Evolutionary conservation across 2,888 invertebrate species (phyloP).

Genomic region (Achlya flavicornis): DNA sequence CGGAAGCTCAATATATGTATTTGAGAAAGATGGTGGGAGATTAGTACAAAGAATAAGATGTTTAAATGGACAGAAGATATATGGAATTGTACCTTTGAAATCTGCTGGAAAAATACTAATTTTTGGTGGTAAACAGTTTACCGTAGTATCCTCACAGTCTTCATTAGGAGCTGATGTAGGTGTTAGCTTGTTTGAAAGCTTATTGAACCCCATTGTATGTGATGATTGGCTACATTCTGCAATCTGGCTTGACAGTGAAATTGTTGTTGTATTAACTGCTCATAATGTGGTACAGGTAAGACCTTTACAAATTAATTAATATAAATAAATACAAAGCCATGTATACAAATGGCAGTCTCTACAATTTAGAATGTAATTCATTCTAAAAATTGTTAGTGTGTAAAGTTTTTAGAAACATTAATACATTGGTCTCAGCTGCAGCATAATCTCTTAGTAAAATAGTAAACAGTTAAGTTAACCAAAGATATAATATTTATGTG

Average conservation of each 20-base stretch:
- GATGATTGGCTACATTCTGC: slow-evolving; percentile 87
- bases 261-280: slow-evolving; percentile 85
- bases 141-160: slow-evolving; percentile 39
- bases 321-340: too few species aligned
- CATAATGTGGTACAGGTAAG: slow-evolving; percentile 85
- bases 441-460: too few species aligned
- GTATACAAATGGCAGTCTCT: too few species aligned
- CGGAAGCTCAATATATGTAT: slow-evolving; percentile 74
- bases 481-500: too few species aligned
- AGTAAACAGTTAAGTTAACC: too few species aligned
- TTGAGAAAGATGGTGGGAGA: slow-evolving; percentile 39
- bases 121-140: slow-evolving; percentile 84
- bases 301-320: not conserved
- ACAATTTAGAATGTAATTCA: too few species aligned
- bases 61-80: slow-evolving; percentile 82
- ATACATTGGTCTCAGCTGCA: too few species aligned
- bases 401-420: too few species aligned
- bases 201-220: slow-evolving; percentile 56
- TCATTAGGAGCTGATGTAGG: slow-evolving; percentile 19
- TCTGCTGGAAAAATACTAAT: slow-evolving; percentile 64
- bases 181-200: slow-evolving; percentile 30
- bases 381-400: too few species aligned
- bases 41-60: slow-evolving; percentile 45
- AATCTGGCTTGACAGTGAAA: slow-evolving; percentile 71
- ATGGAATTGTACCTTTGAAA: slow-evolving; percentile 75